Evolutionary conservation across 2,113 vertebrate genomes (phyloP).

Genomic region (Pica pica): DNA sequence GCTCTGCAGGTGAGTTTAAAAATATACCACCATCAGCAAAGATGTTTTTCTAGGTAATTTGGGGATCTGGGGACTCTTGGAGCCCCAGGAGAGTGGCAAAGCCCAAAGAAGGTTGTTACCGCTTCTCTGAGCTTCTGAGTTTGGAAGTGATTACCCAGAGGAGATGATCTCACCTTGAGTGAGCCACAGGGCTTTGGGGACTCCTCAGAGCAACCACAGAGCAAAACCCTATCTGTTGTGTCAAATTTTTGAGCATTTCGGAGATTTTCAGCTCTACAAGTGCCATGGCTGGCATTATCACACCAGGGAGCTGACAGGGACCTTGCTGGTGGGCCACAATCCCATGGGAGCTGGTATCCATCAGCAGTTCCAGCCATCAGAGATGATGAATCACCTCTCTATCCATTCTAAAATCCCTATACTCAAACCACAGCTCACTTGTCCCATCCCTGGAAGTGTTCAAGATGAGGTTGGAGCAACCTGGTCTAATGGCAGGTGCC

Average conservation of each 20-base stretch:
- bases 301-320: not conserved
- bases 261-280: not conserved
- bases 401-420: not conserved
- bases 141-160: not conserved
- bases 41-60: not conserved
- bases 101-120: not conserved
- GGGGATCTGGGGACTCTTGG: not conserved
- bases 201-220: not conserved
- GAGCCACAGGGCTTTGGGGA: not conserved
- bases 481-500: not conserved
- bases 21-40: not conserved
- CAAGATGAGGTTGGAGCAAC: not conserved
- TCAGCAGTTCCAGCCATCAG: not conserved
- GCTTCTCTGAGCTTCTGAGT: not conserved
- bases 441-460: not conserved
- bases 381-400: not conserved
- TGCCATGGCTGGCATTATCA: accelerated
- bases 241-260: not conserved
- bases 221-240: accelerated
- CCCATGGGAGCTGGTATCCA: not conserved
- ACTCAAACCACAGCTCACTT: not conserved
- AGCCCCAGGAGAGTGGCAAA: not conserved
- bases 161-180: not conserved
- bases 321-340: accelerated
- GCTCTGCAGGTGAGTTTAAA: not conserved